Conservation (phyloP, 2,113 vertebrate species). For the Oncorhynchus masou region DNA sequence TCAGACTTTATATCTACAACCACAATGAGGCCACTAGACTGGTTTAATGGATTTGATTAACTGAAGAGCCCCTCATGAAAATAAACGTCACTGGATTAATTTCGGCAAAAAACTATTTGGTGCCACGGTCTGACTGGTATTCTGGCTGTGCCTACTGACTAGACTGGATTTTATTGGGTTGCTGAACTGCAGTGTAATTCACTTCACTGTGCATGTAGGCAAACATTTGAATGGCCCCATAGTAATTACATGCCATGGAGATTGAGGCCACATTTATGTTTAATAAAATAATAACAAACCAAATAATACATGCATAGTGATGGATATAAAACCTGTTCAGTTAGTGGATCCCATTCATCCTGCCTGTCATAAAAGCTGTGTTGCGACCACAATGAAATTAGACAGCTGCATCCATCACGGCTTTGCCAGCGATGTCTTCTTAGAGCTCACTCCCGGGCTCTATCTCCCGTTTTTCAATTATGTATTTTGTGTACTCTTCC, state of each 20-base stretch:
- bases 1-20: slow-evolving; percentile 48
- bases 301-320: slow-evolving; percentile 38
- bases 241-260: slow-evolving; percentile 63
- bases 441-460: slow-evolving; percentile 17
- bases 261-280: slow-evolving; percentile 46
- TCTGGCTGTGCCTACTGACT: slow-evolving; percentile 59
- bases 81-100: slow-evolving; percentile 57
- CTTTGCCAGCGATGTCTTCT: slow-evolving; percentile 29
- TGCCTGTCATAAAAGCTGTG: slow-evolving; percentile 51
- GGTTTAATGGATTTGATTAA: slow-evolving; percentile 71
- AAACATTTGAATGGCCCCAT: slow-evolving; percentile 42
- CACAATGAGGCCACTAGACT: slow-evolving; percentile 41
- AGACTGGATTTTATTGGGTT: slow-evolving; percentile 49
- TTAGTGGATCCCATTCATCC: slow-evolving; percentile 52
- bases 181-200: too few relatives aligned
- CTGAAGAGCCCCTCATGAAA: slow-evolving; percentile 52
- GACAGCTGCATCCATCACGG: slow-evolving; percentile 61
- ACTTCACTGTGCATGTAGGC: slow-evolving; percentile 57
- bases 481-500: slow-evolving; percentile 11
- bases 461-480: slow-evolving; percentile 10
- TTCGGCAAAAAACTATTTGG: slow-evolving; percentile 47
- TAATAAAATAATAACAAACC: slow-evolving; percentile 53
- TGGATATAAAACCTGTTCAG: slow-evolving; percentile 48
- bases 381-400: slow-evolving; percentile 49
- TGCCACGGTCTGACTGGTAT: slow-evolving; percentile 37